Base-by-base conservation (phyloP, 2,888 invertebrate genomes). In the Ormia ochracea region DNA sequence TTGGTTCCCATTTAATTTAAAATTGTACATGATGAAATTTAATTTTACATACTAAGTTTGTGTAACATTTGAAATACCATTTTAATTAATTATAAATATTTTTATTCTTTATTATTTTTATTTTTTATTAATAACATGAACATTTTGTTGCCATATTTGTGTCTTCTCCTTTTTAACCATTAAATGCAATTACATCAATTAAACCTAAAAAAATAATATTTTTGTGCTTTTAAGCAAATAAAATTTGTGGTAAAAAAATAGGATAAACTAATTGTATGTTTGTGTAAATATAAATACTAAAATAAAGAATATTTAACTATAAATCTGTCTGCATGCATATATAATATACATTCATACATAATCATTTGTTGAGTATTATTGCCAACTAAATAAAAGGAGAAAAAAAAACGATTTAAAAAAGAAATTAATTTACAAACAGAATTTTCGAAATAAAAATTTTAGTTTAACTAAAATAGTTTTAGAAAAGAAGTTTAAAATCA, bases 161-260 rank as follows among this genome's bases (percentile, higher is more conserved):
- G n/a, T 6, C 17, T 23, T 68, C n/a, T n/a, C n/a, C n/a, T n/a
- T 23, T 31, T 12, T 23, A 23, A 14, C 36, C 14, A 23, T 36
- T 69, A 45, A 69, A 70, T 70, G 70, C 50, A 59, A 70, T 50
- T 59, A 14, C 28, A 21, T 45, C 31, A 41, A 17, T 31, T 19
- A 19, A 5, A 36, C 12, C 26, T 59, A 26, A 17, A 59, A 26
- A 41, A n/a, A 58, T 21, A 23, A 3, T 26, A 17, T 38, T 68
- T 28, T 38, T 41, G 23, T 61, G 54, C 10, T 54, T 73, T 45
- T 12, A 65, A 73, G 54, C 63, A 73, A 73, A 65, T 56, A 73
- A 61, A 61, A 61, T 61, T 52, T 41, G 59, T 38, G 26, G 41
- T 10, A 28, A 23, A 28, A 43, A 41, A 66, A 52, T 19, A 19